A percentile compares a stretch with the other conserved stretches of the same genome.
Evolutionary conservation across 2,113 vertebrate genomes (phyloP).

Genomic region (Mirza zaza): DNA sequence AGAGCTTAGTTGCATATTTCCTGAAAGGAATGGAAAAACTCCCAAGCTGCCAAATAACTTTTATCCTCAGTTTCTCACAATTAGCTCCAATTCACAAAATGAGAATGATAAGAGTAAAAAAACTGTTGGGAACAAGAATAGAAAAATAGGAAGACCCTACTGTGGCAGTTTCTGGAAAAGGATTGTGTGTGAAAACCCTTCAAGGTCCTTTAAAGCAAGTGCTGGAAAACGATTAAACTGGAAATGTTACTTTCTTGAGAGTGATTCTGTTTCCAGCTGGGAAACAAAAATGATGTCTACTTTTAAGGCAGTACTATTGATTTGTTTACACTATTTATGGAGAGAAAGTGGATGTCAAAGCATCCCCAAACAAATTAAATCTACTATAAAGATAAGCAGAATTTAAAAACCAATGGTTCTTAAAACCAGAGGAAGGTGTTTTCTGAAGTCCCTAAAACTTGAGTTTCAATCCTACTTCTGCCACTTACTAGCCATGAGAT

Average conservation of each 20-base stretch:
- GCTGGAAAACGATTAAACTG: not conserved
- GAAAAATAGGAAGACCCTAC: not conserved
- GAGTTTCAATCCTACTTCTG: not conserved
- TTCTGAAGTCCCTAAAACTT: not conserved
- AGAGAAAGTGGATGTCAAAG: not conserved
- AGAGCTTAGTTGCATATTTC: constrained; percentile 64
- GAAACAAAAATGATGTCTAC: not conserved
- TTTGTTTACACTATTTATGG: not conserved
- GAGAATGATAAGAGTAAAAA: not conserved
- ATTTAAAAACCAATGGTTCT: not conserved
- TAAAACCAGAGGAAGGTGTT: not conserved
- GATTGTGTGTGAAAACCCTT: not conserved
- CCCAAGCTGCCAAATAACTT: constrained; percentile 54
- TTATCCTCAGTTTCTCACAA: constrained; percentile 53
- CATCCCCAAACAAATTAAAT: not conserved
- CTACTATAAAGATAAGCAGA: not conserved
- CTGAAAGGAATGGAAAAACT: constrained; percentile 66
- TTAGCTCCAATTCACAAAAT: constrained; percentile 61
- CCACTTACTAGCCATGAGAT: not conserved
- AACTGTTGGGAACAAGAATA: not conserved
- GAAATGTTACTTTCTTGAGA: constrained; percentile 20
- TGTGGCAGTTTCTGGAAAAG: not conserved
- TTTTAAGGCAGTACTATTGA: not conserved
- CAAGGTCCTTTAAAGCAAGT: not conserved
- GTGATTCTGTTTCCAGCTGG: not conserved